Evolutionary conservation across 2,888 invertebrate genomes (phyloP).

Genomic region (Ommatoiulus sabulosus): DNA sequence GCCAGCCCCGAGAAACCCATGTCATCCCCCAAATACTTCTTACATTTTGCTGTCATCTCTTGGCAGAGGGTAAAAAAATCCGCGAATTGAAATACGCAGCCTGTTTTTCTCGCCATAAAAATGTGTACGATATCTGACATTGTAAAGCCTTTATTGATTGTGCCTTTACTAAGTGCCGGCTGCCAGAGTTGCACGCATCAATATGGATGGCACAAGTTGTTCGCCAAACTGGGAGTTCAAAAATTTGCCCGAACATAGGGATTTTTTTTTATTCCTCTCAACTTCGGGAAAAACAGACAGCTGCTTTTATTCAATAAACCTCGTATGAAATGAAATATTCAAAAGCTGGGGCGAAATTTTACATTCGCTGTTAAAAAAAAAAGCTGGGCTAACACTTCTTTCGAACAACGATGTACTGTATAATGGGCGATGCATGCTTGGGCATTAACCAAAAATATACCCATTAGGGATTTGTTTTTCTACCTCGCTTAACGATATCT

Average conservation of each 20-base stretch:
- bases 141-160: slow-evolving; percentile 33
- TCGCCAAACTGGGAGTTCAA: neutral
- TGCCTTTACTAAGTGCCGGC: neutral
- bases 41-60: neutral
- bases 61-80: neutral
- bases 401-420: neutral
- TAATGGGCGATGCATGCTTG: slow-evolving; percentile 13
- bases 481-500: neutral
- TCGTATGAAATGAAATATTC: slow-evolving; percentile 25
- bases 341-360: neutral
- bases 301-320: slow-evolving; percentile 38
- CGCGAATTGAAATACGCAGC: neutral
- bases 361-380: neutral
- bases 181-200: neutral
- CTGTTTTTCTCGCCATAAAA: slow-evolving; percentile 17
- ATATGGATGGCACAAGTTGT: slow-evolving; percentile 27
- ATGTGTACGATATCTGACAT: slow-evolving; percentile 19
- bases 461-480: neutral
- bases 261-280: neutral
- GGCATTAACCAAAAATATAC: neutral
- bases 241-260: neutral
- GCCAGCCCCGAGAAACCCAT: neutral
- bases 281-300: slow-evolving; percentile 1
- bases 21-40: neutral
- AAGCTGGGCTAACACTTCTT: neutral